Percentiles rank a stretch among this genome's conserved stretches.
Evolutionary conservation across 1,140 invertebrate species (phyloP).

Genomic region (Calosoma granatense): DNA sequence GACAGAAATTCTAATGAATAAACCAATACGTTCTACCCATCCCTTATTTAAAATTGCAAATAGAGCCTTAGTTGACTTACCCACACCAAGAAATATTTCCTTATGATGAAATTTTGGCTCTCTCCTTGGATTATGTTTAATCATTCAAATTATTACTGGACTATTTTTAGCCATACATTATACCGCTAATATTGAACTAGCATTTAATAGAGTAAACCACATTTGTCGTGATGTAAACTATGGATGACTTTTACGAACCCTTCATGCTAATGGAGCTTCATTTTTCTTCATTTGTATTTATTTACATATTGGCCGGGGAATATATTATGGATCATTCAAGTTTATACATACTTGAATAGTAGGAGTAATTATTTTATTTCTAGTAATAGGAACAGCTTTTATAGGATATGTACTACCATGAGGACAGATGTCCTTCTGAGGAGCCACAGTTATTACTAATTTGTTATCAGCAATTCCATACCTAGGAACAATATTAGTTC

Average conservation of each 20-base stretch:
- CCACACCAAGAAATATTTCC: conserved; percentile 41
- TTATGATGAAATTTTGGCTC: conserved; percentile 44
- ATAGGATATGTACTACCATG: conserved; percentile 59
- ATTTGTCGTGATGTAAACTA: conserved; percentile 43
- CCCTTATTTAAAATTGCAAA: conserved; percentile 39
- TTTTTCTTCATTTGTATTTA: conserved; percentile 44
- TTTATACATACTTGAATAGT: conserved; percentile 42
- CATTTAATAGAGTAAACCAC: conserved; percentile 45
- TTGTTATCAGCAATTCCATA: conserved; percentile 55
- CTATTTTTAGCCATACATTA: conserved; percentile 51
- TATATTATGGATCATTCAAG: conserved; percentile 44
- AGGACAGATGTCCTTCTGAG: conserved; percentile 64
- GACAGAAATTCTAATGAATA: conserved; percentile 37
- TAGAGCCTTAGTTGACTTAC: conserved; percentile 43
- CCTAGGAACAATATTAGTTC: conserved; percentile 44
- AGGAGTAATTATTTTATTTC: conserved; percentile 46
- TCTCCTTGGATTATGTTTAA: conserved; percentile 45
- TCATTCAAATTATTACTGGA: conserved; percentile 47
- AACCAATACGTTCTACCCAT: conserved; percentile 35
- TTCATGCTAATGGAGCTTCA: conserved; percentile 46
- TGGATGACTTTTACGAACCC: conserved; percentile 43
- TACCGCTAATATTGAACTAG: conserved; percentile 39
- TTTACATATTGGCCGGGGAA: conserved; percentile 42
- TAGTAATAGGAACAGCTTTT: conserved; percentile 54
- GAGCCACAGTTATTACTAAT: conserved; percentile 62